Conservation (phyloP, 2,113 vertebrate genomes). For the Candoia aspera region DNA sequence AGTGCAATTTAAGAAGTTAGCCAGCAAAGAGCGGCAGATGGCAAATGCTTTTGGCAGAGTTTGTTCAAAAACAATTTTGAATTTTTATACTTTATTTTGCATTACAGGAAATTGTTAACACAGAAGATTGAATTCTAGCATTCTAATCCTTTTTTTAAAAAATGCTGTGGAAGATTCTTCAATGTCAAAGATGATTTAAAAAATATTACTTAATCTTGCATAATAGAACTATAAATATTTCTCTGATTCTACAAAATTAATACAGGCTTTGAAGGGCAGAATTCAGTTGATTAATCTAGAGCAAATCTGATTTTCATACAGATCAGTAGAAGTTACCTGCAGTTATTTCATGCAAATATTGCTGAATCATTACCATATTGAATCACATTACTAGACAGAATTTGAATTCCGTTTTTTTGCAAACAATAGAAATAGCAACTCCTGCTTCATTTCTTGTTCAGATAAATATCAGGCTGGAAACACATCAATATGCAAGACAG, state of each 20-base stretch:
- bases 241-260: neutral
- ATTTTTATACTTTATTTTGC: neutral
- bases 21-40: neutral
- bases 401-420: neutral
- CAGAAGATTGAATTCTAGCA: neutral
- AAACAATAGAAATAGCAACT: neutral
- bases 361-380: neutral
- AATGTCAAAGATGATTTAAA: neutral
- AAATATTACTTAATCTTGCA: neutral
- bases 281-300: neutral
- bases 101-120: neutral
- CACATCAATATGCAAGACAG: neutral
- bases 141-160: neutral
- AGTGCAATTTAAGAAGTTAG: neutral
- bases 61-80: neutral
- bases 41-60: neutral
- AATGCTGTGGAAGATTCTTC: neutral
- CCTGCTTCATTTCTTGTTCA: neutral
- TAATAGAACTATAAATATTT: neutral
- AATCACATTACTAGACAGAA: neutral
- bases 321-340: neutral
- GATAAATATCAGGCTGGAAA: neutral
- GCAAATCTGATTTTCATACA: neutral
- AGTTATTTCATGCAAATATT: neutral
- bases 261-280: neutral